These are phyloP conservation scores for Eilema depressum DNA, from an alignment of 2,888 invertebrate genomes.

Conservation along the genomic window DNA sequence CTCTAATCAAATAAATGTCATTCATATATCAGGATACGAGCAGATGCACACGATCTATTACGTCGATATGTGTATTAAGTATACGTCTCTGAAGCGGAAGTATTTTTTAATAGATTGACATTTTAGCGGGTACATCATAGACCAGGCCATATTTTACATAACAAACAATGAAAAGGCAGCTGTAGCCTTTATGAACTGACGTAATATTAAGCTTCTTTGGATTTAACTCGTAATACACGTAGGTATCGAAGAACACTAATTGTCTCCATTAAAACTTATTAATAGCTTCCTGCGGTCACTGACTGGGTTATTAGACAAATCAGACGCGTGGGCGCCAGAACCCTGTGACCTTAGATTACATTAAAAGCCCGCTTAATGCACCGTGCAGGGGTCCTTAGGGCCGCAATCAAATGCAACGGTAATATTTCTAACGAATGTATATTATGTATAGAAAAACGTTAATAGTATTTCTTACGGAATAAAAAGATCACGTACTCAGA, in stretches of 20 bases:
- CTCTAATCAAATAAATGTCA: not conserved
- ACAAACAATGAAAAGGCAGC: not conserved
- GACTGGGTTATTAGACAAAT: conserved; percentile 51
- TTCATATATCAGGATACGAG: not conserved
- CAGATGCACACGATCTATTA: not conserved
- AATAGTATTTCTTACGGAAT: conserved; percentile 25
- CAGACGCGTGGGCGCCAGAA: conserved; percentile 37
- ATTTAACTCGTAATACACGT: conserved; percentile 26
- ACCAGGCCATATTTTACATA: not conserved
- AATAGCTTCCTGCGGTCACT: conserved; percentile 65
- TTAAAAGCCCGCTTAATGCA: conserved; percentile 32
- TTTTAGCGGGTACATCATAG: not conserved
- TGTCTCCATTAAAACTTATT: conserved; percentile 74
- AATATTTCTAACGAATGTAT: not conserved
- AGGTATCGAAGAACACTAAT: conserved; percentile 68
- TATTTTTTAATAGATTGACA: not conserved
- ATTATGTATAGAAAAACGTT: not conserved
- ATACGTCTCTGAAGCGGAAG: not conserved
- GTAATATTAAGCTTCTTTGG: conserved; percentile 7
- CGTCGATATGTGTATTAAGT: not conserved
- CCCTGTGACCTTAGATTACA: conserved; percentile 39
- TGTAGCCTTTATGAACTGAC: not conserved
- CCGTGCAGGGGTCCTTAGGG: conserved; percentile 20
- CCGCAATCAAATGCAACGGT: conserved; percentile 8
- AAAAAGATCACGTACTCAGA: conserved; percentile 23